Evolutionary conservation across 2,797 vertebrate species (phyloP), one percentile per base, ranked within the genome.

Genomic region (Pipistrellus pipistrellus): DNA sequence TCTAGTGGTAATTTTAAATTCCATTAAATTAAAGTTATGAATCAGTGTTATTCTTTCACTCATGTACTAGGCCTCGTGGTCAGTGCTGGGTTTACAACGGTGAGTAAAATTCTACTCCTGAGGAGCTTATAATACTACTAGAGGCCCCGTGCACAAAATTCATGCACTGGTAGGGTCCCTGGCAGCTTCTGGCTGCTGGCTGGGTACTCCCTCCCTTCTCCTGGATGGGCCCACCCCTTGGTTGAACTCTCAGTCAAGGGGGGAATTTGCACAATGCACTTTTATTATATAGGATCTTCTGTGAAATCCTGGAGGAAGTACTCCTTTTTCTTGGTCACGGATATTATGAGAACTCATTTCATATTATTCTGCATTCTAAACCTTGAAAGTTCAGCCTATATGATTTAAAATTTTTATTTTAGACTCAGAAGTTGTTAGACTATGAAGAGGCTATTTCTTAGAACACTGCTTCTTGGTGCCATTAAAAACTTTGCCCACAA

Each of bases 281-380:
- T 27, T 59, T 59, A 59, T 59, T 59, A 55, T 62, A 41, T 4
- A 53, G 12, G 14, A 8, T 84, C 66, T 84, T 89, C 76, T 57
- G 5, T 77, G 64, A 93, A 72, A 44, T 87, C 72, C 72, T 41
- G 69, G 23, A 27, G 51, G 46, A 6, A 4, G 20, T 53, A 71
- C 20, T 77, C 17, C 25, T 81, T 88, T 85, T 91, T 93, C 84
- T 81, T 17, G 27, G 82, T 89, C 41, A 55, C 32, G 72, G 4
- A 25, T 48, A 41, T 62, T 51, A 75, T 62, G 59, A 94, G 35
- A 89, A 91, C 20, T 91, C 48, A 57, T 76, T 76, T 94, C 68
- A 41, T 68, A 64, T 81, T 71, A 64, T 69, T 90, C 38, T 87
- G 27, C 35, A 77, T 89, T 86, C 27, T 59, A 51, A 68, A 69